A percentile compares a stretch with the other conserved stretches of the same genome.
Evolutionary conservation across 1,140 invertebrate species (phyloP).

Genomic region (Drosophila tristis): DNA sequence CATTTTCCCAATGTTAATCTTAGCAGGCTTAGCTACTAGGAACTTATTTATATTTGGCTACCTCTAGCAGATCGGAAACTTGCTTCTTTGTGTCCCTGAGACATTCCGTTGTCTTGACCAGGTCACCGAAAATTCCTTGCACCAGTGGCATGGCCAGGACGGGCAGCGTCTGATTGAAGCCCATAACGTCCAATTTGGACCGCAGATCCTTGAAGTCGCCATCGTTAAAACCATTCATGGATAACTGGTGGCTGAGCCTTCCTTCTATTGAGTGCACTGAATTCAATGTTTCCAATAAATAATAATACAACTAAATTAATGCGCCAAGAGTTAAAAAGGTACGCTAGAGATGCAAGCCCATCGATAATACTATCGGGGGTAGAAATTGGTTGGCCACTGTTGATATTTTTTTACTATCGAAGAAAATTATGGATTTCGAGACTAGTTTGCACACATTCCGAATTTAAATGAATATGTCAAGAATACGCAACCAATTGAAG

Average conservation of each 20-base stretch:
- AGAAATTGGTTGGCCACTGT: too few relatives aligned
- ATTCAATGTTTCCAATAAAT: slow-evolving; percentile 7
- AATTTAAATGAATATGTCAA: too few relatives aligned
- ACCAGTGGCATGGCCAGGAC: slow-evolving; percentile 87
- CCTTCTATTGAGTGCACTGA: slow-evolving; percentile 8
- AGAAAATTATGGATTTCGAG: too few relatives aligned
- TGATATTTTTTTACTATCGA: too few relatives aligned
- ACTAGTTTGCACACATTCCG: too few relatives aligned
- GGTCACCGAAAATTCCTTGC: slow-evolving; percentile 88
- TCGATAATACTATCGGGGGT: too few relatives aligned
- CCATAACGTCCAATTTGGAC: slow-evolving; percentile 78
- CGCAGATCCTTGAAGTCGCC: slow-evolving; percentile 77
- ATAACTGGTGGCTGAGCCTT: neutral
- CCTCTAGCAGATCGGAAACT: slow-evolving; percentile 73
- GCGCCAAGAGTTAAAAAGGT: slow-evolving; percentile 25
- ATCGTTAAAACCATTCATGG: slow-evolving; percentile 64
- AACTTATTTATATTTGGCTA: slow-evolving; percentile 25
- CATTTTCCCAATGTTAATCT: neutral
- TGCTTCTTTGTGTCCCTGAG: slow-evolving; percentile 86
- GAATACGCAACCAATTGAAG: too few relatives aligned
- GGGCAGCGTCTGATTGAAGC: slow-evolving; percentile 76
- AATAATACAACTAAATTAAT: slow-evolving; percentile 3
- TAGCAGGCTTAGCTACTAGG: too few relatives aligned
- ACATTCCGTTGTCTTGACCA: slow-evolving; percentile 90
- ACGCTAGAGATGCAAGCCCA: too few relatives aligned